These are phyloP conservation scores for Mesorhabditis spiculigera DNA, from an alignment of 2,888 invertebrate genomes.

Conservation along the genomic window DNA sequence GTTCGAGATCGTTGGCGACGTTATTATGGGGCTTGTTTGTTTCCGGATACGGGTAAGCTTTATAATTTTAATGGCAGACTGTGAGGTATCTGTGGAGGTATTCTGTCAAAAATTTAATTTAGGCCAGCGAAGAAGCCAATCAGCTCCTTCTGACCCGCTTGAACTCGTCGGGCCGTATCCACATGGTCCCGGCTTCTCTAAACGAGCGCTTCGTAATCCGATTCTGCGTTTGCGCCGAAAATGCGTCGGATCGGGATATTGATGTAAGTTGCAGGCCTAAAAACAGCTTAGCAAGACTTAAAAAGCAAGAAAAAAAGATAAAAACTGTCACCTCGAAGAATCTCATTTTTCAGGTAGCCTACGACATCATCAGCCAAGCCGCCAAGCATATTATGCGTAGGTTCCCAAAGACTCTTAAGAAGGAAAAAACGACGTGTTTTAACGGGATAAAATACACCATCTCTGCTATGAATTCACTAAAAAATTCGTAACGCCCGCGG, in stretches of 20 bases:
- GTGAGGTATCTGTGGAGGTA: background rate
- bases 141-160: constrained; percentile 85
- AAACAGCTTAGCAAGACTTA: background rate
- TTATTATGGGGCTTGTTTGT: constrained; percentile 58
- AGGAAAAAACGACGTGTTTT: too few species aligned
- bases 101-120: constrained; percentile 1
- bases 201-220: constrained; percentile 58
- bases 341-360: constrained; percentile 64
- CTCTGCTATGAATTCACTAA: too few species aligned
- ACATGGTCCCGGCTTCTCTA: constrained; percentile 72
- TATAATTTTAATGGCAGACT: too few species aligned
- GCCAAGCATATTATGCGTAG: constrained; percentile 70
- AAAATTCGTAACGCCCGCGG: too few species aligned
- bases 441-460: too few species aligned
- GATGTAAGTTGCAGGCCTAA: background rate
- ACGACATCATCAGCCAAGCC: constrained; percentile 61
- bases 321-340: constrained; percentile 75
- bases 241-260: constrained; percentile 75
- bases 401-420: constrained; percentile 10
- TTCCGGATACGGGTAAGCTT: constrained; percentile 50
- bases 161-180: constrained; percentile 88
- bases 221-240: constrained; percentile 88
- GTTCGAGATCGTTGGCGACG: constrained; percentile 58
- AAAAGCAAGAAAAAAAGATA: background rate
- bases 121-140: constrained; percentile 72